phyloP scores from a whole-genome alignment of 2,113 vertebrate species.

The Myotis brandtii region DNA sequence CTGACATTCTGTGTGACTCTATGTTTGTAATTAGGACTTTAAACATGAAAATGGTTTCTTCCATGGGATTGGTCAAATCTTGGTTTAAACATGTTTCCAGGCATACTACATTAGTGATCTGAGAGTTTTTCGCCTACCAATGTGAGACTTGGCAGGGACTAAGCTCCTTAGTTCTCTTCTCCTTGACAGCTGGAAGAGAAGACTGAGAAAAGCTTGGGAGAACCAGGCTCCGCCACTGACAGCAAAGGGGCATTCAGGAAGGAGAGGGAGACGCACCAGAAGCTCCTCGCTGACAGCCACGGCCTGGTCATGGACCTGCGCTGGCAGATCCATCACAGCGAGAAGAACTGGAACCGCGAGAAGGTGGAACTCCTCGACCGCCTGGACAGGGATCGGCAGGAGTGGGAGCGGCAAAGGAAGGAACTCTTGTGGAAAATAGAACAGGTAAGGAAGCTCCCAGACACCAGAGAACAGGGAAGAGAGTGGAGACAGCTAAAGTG shows the following conservation, averaged over 20 bases:
- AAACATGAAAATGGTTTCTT: neutral
- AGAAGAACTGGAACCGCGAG: conserved; percentile 94
- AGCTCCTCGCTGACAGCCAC: conserved; percentile 94
- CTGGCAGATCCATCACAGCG: conserved; percentile 95
- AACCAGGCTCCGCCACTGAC: conserved; percentile 76
- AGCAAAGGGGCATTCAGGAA: conserved; percentile 84
- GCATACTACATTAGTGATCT: neutral
- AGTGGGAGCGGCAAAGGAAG: conserved; percentile 92
- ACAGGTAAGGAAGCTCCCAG: conserved; percentile 84
- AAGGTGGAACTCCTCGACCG: conserved; percentile 92
- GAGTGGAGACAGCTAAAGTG: neutral
- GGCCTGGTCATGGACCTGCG: conserved; percentile 92
- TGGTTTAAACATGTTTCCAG: neutral
- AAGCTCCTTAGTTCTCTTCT: conserved; percentile 58
- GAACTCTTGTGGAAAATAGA: conserved; percentile 92
- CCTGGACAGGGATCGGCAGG: conserved; percentile 91
- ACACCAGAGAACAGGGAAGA: neutral
- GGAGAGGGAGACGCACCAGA: conserved; percentile 93
- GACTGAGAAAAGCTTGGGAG: conserved; percentile 77
- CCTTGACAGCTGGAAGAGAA: conserved; percentile 86
- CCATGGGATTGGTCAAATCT: neutral
- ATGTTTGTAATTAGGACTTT: neutral
- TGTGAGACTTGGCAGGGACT: neutral
- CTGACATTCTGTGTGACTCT: neutral
- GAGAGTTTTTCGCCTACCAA: neutral